Percentiles rank a stretch among this genome's conserved stretches.
phyloP scores from a whole-genome alignment of 2,797 vertebrate species.

The Siniperca obscura region DNA sequence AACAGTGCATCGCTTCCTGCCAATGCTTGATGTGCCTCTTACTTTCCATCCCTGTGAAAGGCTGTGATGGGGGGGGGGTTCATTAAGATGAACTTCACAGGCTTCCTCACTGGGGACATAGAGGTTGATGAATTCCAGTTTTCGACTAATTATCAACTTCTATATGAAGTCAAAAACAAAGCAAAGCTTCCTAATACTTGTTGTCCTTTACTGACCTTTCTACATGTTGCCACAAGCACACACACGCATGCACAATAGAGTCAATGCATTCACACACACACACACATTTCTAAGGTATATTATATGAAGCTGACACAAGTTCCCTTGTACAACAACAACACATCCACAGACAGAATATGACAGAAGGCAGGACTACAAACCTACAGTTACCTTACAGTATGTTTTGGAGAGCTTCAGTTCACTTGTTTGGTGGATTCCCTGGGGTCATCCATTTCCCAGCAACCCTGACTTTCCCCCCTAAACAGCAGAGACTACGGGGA shows the following conservation, averaged over 20 bases:
- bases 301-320: conserved; percentile 34
- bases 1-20: conserved; percentile 70
- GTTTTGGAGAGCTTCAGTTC: conserved; percentile 61
- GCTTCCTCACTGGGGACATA: conserved; percentile 75
- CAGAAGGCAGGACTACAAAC: conserved; percentile 44
- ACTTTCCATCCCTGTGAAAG: conserved; percentile 58
- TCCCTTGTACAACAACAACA: conserved; percentile 22
- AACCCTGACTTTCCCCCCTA: conserved; percentile 71
- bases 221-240: conserved; percentile 66
- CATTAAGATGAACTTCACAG: conserved; percentile 82
- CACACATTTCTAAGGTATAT: conserved; percentile 10
- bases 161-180: conserved; percentile 77
- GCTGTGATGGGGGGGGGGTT: conserved; percentile 56
- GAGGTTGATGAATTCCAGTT: conserved; percentile 81
- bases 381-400: conserved; percentile 55
- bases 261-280: conserved; percentile 6
- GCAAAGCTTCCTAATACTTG: conserved; percentile 73
- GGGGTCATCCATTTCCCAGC: conserved; percentile 77
- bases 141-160: conserved; percentile 83
- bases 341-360: conserved; percentile 35
- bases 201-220: conserved; percentile 77
- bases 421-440: conserved; percentile 73
- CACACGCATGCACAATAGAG: conserved; percentile 8
- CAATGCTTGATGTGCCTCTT: conserved; percentile 69
- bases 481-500: conserved; percentile 75